Percentiles rank a stretch among this genome's conserved stretches.
phyloP scores from a whole-genome alignment of 1,140 invertebrate genomes.

The Conus betulinus region DNA sequence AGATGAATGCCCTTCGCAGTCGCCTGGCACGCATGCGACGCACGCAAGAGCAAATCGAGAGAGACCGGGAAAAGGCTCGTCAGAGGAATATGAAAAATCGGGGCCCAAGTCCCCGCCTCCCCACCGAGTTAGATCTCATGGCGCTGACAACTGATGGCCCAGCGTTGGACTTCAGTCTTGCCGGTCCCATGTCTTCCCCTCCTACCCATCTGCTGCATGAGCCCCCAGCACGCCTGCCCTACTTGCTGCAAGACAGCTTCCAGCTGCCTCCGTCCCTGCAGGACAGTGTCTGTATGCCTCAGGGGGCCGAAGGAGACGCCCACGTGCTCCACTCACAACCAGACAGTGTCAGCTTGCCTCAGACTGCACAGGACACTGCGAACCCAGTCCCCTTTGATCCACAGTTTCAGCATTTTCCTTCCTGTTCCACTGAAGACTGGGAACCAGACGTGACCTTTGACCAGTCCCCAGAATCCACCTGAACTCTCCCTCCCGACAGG shows the following conservation, averaged over 20 bases:
- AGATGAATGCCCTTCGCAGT: constrained; percentile 36
- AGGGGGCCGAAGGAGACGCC: neutral
- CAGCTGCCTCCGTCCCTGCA: neutral
- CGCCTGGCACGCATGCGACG: constrained; percentile 34
- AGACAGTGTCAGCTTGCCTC: neutral
- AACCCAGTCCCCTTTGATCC: neutral
- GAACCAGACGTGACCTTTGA: constrained; percentile 21
- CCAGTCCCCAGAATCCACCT: neutral
- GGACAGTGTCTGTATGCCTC: neutral
- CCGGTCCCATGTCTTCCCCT: neutral
- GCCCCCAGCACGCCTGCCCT: constrained; percentile 1
- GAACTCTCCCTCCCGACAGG: neutral
- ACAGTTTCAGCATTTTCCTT: neutral
- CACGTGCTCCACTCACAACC: neutral
- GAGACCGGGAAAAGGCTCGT: constrained; percentile 19
- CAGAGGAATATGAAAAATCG: constrained; percentile 22
- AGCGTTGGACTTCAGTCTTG: constrained; percentile 17
- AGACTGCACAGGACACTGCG: neutral
- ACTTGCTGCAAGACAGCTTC: neutral
- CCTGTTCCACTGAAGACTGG: constrained; percentile 17
- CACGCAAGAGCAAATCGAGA: constrained; percentile 29
- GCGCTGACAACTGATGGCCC: constrained; percentile 14
- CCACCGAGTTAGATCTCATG: constrained; percentile 24
- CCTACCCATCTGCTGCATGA: constrained; percentile 12
- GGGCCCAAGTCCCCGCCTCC: neutral